phyloP scores from a whole-genome alignment of 2,888 invertebrate species.

The Machimus atricapillus region DNA sequence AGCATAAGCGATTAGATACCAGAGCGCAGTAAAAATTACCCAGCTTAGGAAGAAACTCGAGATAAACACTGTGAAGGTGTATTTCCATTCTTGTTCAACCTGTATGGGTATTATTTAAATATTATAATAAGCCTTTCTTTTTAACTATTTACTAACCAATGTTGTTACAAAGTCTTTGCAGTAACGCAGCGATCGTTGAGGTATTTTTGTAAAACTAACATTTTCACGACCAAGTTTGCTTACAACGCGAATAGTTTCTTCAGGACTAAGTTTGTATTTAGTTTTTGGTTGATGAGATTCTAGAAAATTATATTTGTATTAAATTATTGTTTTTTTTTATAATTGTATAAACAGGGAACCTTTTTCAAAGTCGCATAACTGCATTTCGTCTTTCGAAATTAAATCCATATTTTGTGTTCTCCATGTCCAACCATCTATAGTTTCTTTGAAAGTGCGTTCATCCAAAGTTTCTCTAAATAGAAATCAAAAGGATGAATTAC shows the following conservation, averaged over 20 bases:
- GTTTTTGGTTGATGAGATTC: background rate
- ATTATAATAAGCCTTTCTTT: background rate
- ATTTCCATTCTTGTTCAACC: slow-evolving; percentile 83
- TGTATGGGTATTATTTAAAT: slow-evolving; percentile 64
- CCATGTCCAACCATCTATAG: background rate
- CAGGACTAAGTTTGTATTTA: background rate
- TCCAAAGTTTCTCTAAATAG: background rate
- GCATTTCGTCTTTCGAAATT: background rate
- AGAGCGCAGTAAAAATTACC: slow-evolving; percentile 79
- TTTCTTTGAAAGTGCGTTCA: background rate
- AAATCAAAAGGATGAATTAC: background rate
- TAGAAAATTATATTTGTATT: background rate
- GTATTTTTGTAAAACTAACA: slow-evolving; percentile 56
- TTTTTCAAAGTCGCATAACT: background rate
- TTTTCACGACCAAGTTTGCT: slow-evolving; percentile 60
- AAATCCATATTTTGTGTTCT: background rate
- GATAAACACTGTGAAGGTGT: slow-evolving; percentile 86
- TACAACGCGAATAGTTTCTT: slow-evolving; percentile 53
- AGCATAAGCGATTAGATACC: slow-evolving; percentile 77
- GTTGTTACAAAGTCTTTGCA: slow-evolving; percentile 86
- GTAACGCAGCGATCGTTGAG: slow-evolving; percentile 75
- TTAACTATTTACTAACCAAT: slow-evolving; percentile 75
- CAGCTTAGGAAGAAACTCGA: slow-evolving; percentile 84
- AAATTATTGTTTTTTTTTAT: background rate
- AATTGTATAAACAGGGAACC: background rate